Evolutionary conservation across 2,797 vertebrate species (phyloP).

Genomic region (Vipera latastei): DNA sequence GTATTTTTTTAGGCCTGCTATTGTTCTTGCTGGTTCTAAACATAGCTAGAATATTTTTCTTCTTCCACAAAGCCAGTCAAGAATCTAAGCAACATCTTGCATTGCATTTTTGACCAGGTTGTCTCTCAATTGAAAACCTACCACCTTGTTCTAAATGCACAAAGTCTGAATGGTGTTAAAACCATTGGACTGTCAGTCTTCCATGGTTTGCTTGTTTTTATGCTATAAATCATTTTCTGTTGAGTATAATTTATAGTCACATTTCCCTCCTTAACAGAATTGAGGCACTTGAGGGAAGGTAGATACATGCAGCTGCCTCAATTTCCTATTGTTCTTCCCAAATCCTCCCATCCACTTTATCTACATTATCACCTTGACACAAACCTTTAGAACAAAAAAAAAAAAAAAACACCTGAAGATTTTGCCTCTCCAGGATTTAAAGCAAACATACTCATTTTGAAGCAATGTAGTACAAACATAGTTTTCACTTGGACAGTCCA

Average conservation of each 20-base stretch:
- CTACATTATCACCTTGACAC: slow-evolving; percentile 46
- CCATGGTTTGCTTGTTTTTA: slow-evolving; percentile 60
- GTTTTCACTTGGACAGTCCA: slow-evolving; percentile 18
- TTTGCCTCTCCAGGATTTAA: slow-evolving; percentile 39
- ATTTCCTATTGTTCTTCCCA: slow-evolving; percentile 44
- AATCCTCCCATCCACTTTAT: slow-evolving; percentile 58
- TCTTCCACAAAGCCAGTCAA: not conserved
- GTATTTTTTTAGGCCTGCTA: slow-evolving; percentile 1
- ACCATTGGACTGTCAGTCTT: slow-evolving; percentile 63
- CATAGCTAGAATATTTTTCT: slow-evolving; percentile 33
- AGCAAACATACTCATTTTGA: slow-evolving; percentile 45
- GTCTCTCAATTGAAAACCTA: slow-evolving; percentile 30
- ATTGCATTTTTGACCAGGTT: slow-evolving; percentile 40
- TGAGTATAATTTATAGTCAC: slow-evolving; percentile 66
- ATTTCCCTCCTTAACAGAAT: slow-evolving; percentile 57
- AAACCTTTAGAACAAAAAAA: slow-evolving; percentile 51
- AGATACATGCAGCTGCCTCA: slow-evolving; percentile 43
- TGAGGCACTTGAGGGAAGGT: slow-evolving; percentile 16
- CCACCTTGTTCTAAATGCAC: not conserved
- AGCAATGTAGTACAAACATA: slow-evolving; percentile 55
- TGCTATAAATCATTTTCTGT: slow-evolving; percentile 61
- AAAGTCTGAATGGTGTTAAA: slow-evolving; percentile 50
- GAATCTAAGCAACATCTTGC: slow-evolving; percentile 21
- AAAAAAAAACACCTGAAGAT: slow-evolving; percentile 43
- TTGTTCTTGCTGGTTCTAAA: slow-evolving; percentile 23